Evolutionary conservation across 2,888 invertebrate species (phyloP), one percentile per base, ranked within the genome.

Genomic region (Neelides folsomi): DNA sequence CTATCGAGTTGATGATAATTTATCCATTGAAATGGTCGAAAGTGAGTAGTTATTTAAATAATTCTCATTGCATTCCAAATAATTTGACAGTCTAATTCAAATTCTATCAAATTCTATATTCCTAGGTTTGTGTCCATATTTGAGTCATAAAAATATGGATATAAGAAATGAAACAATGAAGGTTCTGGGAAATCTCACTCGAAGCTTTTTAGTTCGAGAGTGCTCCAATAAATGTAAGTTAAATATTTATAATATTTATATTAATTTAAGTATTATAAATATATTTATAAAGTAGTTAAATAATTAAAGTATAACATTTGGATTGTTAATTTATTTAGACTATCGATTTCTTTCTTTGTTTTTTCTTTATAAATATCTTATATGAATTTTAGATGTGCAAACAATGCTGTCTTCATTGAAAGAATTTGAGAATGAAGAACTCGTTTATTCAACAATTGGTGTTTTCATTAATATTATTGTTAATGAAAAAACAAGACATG

Each of bases 391-490:
- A 27, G 27, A 27, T 27, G 27, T 27, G 3, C 27, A 27, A 27
- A 27, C 7, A 27, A 27, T 27, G 27, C 7, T 27, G 7, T 27
- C 27, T 27, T 27, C 27, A 27, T 27, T 27, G 27, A 27, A 27
- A 27, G 27, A 27, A 27, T 27, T 41, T 18, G 12, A 44, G 54
- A 56, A 57, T 19, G 52, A 53, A 19, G 64, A 64, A 45, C 43
- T 59, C 0, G 39, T 62, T 5, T 60, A 58, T 46, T 60, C 64
- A 13, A 62, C 62, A 8, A 53, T 62, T 15, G 64, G 64, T 4
- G 59, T 64, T 10, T 51, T 64, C 9, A 62, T 64, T 45, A 64
- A 64, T 37, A 58, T 64, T 6, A 62, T 64, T 38, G 56, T 62
- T 16, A 59, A 62, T 8, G 57, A 57, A 8, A 55, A 48, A 42